Conservation (phyloP, 2,888 invertebrate species). For the Villa cingulata region DNA sequence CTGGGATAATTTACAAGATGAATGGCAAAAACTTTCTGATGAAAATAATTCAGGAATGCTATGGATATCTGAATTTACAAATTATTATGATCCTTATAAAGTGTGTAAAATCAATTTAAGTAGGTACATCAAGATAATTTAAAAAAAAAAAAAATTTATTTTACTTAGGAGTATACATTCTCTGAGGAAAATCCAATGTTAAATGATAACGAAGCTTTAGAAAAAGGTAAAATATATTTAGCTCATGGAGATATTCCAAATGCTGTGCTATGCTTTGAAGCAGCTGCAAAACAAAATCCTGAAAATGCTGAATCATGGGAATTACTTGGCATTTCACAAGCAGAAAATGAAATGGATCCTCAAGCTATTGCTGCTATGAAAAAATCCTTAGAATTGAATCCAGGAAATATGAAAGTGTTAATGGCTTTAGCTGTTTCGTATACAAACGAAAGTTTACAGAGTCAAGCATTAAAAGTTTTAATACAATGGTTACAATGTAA, state of each 20-base stretch:
- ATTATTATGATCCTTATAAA: conserved; percentile 49
- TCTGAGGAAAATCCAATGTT: conserved; percentile 76
- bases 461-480: conserved; percentile 73
- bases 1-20: conserved; percentile 54
- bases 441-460: conserved; percentile 90
- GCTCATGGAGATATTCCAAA: conserved; percentile 83
- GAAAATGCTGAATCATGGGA: conserved; percentile 75
- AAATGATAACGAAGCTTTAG: conserved; percentile 61
- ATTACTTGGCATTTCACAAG: conserved; percentile 78
- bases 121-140: too few relatives aligned
- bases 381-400: conserved; percentile 66
- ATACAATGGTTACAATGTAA: conserved; percentile 65
- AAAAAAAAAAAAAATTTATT: too few relatives aligned
- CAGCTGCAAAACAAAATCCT: conserved; percentile 73
- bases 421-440: conserved; percentile 88
- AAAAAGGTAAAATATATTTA: conserved; percentile 71
- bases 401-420: conserved; percentile 66
- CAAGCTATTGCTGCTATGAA: conserved; percentile 83
- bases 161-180: conserved; percentile 56
- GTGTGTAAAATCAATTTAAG: conserved; percentile 24
- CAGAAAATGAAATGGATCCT: conserved; percentile 95
- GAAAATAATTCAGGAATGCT: conserved; percentile 40
- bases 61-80: conserved; percentile 58
- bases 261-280: conserved; percentile 93
- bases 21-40: conserved; percentile 65